Conservation (phyloP, 2,888 invertebrate genomes). For the Seira musarum region DNA sequence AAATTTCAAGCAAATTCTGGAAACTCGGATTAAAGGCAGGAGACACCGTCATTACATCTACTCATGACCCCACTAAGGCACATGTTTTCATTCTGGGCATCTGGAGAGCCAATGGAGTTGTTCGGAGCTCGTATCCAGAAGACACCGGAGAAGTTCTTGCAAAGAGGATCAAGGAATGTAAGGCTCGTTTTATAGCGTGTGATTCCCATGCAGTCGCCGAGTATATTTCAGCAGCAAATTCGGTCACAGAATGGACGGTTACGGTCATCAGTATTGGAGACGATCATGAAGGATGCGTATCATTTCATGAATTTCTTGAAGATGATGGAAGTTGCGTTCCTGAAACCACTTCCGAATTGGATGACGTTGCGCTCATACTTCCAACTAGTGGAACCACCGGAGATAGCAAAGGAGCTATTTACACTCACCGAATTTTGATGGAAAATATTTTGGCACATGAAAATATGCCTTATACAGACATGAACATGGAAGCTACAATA, state of each 20-base stretch:
- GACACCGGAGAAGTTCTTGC: slow-evolving; percentile 53
- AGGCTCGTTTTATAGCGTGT: slow-evolving; percentile 59
- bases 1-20: slow-evolving; percentile 48
- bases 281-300: slow-evolving; percentile 30
- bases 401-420: slow-evolving; percentile 62
- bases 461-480: slow-evolving; percentile 59
- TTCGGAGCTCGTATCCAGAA: slow-evolving; percentile 63
- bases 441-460: slow-evolving; percentile 50
- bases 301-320: slow-evolving; percentile 43
- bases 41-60: slow-evolving; percentile 58
- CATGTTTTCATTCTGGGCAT: slow-evolving; percentile 64
- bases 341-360: background rate
- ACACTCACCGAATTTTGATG: slow-evolving; percentile 58
- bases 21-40: slow-evolving; percentile 55
- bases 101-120: slow-evolving; percentile 61
- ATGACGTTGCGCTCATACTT: slow-evolving; percentile 58
- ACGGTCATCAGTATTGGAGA: slow-evolving; percentile 59
- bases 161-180: slow-evolving; percentile 57
- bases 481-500: slow-evolving; percentile 40
- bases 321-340: slow-evolving; percentile 48
- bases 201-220: slow-evolving; percentile 37
- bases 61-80: slow-evolving; percentile 55
- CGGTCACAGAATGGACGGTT: slow-evolving; percentile 54
- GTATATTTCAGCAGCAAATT: slow-evolving; percentile 23
- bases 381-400: slow-evolving; percentile 66